Base-by-base conservation (phyloP, 1,140 invertebrate genomes). In the Ooceraea biroi region DNA sequence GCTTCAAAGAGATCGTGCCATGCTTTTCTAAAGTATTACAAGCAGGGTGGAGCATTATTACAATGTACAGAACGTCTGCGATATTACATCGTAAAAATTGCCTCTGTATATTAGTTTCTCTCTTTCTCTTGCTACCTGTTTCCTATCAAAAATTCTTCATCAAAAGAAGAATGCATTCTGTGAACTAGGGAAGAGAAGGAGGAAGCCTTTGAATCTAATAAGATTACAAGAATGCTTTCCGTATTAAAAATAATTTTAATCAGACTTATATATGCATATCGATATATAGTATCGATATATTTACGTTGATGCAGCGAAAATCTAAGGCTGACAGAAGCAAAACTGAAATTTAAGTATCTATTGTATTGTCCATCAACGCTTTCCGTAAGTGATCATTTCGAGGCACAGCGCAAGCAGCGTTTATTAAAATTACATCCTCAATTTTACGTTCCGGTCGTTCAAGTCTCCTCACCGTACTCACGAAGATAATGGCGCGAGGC, bases 1-100 rank as follows among this genome's bases (percentile, higher is more conserved):
- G 44, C 82, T 76, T 82, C 78, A 82, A 82, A 82, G 78, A 74
- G 76, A 80, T 80, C 76, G 50, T 80, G 76, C 76, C 65, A 57
- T 58, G 76, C 76, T 80, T 80, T 65, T 80, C 76, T 80, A 80
- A 80, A 80, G 76, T 71, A 80, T 80, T 80, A 80, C 65, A 80
- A 48, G 36, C 48, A 25, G 66, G 48, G 22, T 65, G 65, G 12
- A 71, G 65, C 76, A 80, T 80, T 80, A 80, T 80, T 80, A 78
- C 65, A 63, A 78, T 63, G 76, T 78, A 71, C 50, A 80, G 65
- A 80, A 80, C n/a, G 76, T 80, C 76, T 80, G 65, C 76, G 76
- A 80, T 80, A 80, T 80, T 80, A 80, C 76, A 57, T 80, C 76
- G 76, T 80, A 80, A 80, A 80, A 80, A 80, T 80, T 80, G 76